Conservation (phyloP, 2,888 invertebrate species). For the Pollenia amentaria region DNA sequence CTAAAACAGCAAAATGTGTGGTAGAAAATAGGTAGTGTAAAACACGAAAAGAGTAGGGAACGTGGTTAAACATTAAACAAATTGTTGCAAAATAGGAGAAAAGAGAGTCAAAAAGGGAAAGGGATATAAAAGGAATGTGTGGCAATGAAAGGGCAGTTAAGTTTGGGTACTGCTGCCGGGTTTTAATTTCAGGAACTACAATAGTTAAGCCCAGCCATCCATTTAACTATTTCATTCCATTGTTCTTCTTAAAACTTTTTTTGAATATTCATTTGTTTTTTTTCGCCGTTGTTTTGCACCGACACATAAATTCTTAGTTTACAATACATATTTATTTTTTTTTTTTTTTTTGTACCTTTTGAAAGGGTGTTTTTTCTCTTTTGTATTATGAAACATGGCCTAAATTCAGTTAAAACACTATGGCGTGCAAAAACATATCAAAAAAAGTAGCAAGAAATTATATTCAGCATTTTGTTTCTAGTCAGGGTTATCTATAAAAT, state of each 20-base stretch:
- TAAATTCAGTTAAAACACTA: constrained; percentile 51
- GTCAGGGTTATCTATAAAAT: no score
- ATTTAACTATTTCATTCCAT: background rate
- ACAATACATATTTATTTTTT: constrained; percentile 2
- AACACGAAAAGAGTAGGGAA: background rate
- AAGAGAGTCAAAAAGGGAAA: background rate
- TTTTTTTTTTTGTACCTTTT: background rate
- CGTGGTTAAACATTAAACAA: background rate
- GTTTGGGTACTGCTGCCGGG: background rate
- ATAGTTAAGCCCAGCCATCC: constrained; percentile 7
- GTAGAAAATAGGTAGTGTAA: background rate
- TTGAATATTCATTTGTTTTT: constrained; percentile 21
- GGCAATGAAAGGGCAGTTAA: background rate
- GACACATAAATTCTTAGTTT: constrained; percentile 29
- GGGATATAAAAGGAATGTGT: no score
- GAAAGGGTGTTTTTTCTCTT: constrained; percentile 14
- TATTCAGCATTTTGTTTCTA: background rate
- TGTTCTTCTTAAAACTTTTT: background rate
- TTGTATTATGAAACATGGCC: constrained; percentile 60
- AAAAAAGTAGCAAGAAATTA: constrained; percentile 9
- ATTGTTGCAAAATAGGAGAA: background rate
- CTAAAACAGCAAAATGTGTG: constrained; percentile 31
- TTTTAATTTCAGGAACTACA: background rate
- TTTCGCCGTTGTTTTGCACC: background rate
- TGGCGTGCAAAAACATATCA: constrained; percentile 28